Conservation (phyloP, 92 coral and sea anemone genomes). For the Diadumene lineata region DNA sequence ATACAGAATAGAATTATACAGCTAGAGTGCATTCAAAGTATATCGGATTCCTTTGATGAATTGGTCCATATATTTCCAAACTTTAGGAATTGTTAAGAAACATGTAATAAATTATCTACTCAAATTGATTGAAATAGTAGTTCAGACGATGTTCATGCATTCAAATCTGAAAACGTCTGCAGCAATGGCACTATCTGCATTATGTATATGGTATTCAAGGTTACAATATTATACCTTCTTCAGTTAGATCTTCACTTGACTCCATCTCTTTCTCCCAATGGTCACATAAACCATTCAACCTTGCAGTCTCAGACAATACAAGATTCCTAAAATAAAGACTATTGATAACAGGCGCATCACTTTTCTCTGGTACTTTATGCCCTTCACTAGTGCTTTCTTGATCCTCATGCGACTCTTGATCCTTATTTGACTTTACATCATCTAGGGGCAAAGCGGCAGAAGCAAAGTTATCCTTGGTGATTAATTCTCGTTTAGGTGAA, state of each 20-base stretch:
- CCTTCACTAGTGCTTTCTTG: background rate
- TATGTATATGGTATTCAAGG: background rate
- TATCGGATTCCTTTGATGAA: too few relatives aligned
- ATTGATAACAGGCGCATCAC: background rate
- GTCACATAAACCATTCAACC: constrained; percentile 59
- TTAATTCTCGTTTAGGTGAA: constrained; percentile 38
- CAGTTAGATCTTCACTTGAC: constrained; percentile 49
- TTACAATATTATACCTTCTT: constrained; percentile 58
- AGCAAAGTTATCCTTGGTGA: constrained; percentile 22
- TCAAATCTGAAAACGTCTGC: too few relatives aligned
- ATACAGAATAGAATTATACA: too few relatives aligned
- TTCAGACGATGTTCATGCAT: too few relatives aligned
- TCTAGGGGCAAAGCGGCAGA: background rate
- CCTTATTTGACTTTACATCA: background rate
- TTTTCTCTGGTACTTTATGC: constrained; percentile 4
- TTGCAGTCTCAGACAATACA: constrained; percentile 60
- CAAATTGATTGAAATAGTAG: too few relatives aligned
- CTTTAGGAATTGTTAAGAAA: too few relatives aligned
- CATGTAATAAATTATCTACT: too few relatives aligned
- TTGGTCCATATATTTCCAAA: too few relatives aligned
- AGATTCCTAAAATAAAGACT: constrained; percentile 67
- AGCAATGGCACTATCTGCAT: too few relatives aligned
- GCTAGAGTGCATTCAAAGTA: too few relatives aligned
- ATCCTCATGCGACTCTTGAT: background rate
- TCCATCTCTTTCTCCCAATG: constrained; percentile 63